These are phyloP conservation scores for Drosophila engyochracea DNA, from an alignment of 2,888 invertebrate species.

Conservation along the genomic window DNA sequence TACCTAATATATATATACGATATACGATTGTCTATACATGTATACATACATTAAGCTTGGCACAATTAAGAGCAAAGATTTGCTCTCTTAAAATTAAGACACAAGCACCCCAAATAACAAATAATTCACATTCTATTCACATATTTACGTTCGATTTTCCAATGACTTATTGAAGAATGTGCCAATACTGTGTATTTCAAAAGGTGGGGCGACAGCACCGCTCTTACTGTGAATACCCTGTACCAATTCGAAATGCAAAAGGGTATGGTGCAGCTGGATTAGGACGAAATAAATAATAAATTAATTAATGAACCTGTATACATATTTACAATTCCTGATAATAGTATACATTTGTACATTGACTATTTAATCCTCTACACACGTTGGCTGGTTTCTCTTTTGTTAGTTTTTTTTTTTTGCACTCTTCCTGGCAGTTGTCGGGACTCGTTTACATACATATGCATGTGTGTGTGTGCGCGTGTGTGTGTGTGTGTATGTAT, in stretches of 20 bases:
- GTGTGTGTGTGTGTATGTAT: neutral
- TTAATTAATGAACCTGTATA: neutral
- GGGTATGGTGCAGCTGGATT: neutral
- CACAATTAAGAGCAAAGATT: neutral
- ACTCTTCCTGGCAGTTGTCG: conserved; percentile 22
- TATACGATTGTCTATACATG: neutral
- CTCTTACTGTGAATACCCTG: neutral
- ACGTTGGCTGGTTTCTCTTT: conserved; percentile 6
- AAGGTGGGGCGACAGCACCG: neutral
- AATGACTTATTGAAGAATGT: neutral
- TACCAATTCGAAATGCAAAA: neutral
- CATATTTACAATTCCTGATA: neutral
- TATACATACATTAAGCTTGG: neutral
- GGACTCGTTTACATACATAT: conserved; percentile 44
- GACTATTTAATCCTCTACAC: conserved; percentile 1
- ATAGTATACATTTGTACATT: neutral
- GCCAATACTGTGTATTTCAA: neutral
- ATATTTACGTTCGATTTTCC: neutral
- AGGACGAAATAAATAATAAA: neutral
- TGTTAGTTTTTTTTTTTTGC: conserved; percentile 24
- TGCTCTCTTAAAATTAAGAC: conserved; percentile 2
- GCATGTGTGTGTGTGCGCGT: neutral
- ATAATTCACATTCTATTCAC: neutral
- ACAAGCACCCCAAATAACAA: neutral
- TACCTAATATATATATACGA: neutral